Percentiles rank a stretch among this genome's conserved stretches.
Conservation (phyloP, 2,888 invertebrate genomes). For the Geotrupes spiniger region DNA sequence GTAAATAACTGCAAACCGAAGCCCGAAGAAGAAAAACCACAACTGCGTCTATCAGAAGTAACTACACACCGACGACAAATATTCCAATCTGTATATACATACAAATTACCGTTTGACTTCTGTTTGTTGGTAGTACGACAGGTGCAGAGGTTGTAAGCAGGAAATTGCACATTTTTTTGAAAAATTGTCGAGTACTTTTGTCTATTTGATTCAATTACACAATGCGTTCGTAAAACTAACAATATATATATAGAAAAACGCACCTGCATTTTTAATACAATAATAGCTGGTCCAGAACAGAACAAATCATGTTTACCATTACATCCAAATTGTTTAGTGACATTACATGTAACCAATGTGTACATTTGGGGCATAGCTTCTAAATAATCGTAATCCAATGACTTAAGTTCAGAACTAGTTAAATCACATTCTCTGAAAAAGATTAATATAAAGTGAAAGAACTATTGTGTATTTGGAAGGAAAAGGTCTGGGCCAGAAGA, state of each 20-base stretch:
- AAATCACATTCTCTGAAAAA: slow-evolving; percentile 59
- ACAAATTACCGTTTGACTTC: too few relatives aligned
- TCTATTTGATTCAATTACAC: slow-evolving; percentile 64
- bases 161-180: slow-evolving; percentile 59
- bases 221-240: slow-evolving; percentile 58
- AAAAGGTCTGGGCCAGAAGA: slow-evolving; percentile 43
- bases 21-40: too few relatives aligned
- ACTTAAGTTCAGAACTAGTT: slow-evolving; percentile 63
- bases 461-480: slow-evolving; percentile 48
- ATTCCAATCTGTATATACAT: too few relatives aligned
- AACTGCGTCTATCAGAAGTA: too few relatives aligned
- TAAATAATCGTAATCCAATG: slow-evolving; percentile 62
- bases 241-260: slow-evolving; percentile 1
- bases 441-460: slow-evolving; percentile 54
- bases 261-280: slow-evolving; percentile 39
- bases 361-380: slow-evolving; percentile 62
- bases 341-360: slow-evolving; percentile 46
- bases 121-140: too few relatives aligned
- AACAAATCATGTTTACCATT: slow-evolving; percentile 52
- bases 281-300: slow-evolving; percentile 62
- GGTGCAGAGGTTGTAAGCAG: too few relatives aligned
- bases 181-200: slow-evolving; percentile 64
- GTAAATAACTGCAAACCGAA: too few relatives aligned
- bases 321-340: slow-evolving; percentile 56
- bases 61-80: too few relatives aligned